Evolutionary conservation across 2,113 vertebrate genomes (phyloP).

Genomic region (Podilymbus podiceps): DNA sequence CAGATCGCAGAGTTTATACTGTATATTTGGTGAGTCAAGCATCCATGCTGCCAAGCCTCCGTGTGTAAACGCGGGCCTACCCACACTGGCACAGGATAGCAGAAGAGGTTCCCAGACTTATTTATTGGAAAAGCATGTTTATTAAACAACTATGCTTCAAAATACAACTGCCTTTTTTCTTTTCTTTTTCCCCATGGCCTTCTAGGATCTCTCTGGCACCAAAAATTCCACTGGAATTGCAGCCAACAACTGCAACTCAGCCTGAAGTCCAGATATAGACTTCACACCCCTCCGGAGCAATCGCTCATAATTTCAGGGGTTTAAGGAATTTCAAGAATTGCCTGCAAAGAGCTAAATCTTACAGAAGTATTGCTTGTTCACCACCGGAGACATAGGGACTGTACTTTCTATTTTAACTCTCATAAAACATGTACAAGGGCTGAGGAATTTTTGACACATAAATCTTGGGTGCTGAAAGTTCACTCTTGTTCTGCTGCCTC

Average conservation of each 20-base stretch:
- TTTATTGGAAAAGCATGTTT: not conserved
- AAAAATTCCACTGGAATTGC: not conserved
- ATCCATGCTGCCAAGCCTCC: not conserved
- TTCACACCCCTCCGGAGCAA: not conserved
- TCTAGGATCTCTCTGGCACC: not conserved
- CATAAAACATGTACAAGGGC: conserved; percentile 57
- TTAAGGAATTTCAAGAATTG: not conserved
- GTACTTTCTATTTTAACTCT: conserved; percentile 52
- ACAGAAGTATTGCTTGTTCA: not conserved
- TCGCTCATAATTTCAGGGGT: not conserved
- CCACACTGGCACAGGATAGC: not conserved
- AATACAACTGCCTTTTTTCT: not conserved
- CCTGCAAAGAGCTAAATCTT: conserved; percentile 41
- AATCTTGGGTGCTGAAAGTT: conserved; percentile 53
- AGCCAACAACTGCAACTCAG: not conserved
- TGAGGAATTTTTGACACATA: conserved; percentile 49
- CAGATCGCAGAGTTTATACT: not conserved
- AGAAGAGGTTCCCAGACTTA: not conserved
- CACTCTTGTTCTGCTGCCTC: conserved; percentile 27
- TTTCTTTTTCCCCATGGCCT: not conserved
- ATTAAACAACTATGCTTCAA: not conserved
- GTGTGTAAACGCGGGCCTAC: not conserved
- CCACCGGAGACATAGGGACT: conserved; percentile 12
- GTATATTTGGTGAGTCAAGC: not conserved
- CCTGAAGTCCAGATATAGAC: not conserved